A percentile compares a stretch with the other conserved stretches of the same genome.
Evolutionary conservation across 2,888 invertebrate species (phyloP).

Genomic region (Sipunculus nudus): DNA sequence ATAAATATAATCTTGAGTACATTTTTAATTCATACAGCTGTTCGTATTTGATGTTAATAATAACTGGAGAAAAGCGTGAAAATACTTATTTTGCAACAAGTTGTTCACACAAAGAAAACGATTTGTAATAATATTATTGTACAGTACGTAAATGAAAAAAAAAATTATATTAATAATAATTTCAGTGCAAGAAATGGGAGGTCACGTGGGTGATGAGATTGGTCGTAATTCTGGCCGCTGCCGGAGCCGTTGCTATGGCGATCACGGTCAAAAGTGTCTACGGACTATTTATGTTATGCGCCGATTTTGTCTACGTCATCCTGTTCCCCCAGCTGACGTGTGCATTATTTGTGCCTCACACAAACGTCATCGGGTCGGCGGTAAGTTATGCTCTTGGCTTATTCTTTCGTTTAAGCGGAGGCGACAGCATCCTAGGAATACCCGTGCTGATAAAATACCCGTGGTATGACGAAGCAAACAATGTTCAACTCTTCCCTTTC

Average conservation of each 20-base stretch:
- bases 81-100: too few species aligned
- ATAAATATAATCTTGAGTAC: too few species aligned
- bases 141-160: too few species aligned
- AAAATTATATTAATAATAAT: too few species aligned
- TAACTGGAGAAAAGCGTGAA: too few species aligned
- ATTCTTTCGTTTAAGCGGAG: slow-evolving; percentile 81
- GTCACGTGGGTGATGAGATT: slow-evolving; percentile 20
- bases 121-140: too few species aligned
- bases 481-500: slow-evolving; percentile 21
- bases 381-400: slow-evolving; percentile 75
- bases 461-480: slow-evolving; percentile 69
- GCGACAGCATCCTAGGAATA: slow-evolving; percentile 84
- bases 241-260: slow-evolving; percentile 19
- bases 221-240: slow-evolving; percentile 16
- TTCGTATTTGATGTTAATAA: too few species aligned
- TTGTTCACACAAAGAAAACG: too few species aligned
- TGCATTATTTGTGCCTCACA: slow-evolving; percentile 12
- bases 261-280: slow-evolving; percentile 25
- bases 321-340: slow-evolving; percentile 31
- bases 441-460: slow-evolving; percentile 87
- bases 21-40: too few species aligned
- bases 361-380: slow-evolving; percentile 28
- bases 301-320: slow-evolving; percentile 30
- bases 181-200: slow-evolving; percentile 25
- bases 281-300: slow-evolving; percentile 28